Evolutionary conservation across 1,140 invertebrate genomes (phyloP).

Genomic region (Sinonovacula constricta): DNA sequence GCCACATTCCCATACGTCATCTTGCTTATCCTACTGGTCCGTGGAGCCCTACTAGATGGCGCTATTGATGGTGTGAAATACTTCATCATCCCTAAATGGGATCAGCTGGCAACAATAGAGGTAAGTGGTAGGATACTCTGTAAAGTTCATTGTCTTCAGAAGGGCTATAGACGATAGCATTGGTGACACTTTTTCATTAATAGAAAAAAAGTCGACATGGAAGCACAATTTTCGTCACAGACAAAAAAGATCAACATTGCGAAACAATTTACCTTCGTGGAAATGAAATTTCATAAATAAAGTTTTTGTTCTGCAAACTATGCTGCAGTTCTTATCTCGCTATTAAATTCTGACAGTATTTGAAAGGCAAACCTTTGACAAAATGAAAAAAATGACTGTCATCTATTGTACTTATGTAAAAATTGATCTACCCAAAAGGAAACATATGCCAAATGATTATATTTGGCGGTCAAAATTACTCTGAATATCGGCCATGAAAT

Average conservation of each 20-base stretch:
- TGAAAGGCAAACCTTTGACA: too few relatives aligned
- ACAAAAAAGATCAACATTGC: not conserved
- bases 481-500: too few relatives aligned
- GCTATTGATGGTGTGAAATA: slow-evolving; percentile 88
- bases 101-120: slow-evolving; percentile 55
- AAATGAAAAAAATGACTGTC: too few relatives aligned
- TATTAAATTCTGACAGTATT: too few relatives aligned
- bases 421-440: too few relatives aligned
- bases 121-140: slow-evolving; percentile 42
- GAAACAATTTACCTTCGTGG: not conserved
- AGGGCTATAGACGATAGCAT: not conserved
- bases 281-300: too few relatives aligned
- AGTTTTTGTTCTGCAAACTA: too few relatives aligned
- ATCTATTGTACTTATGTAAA: too few relatives aligned
- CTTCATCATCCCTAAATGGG: slow-evolving; percentile 67
- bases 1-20: slow-evolving; percentile 94
- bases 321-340: too few relatives aligned
- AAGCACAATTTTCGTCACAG: too few relatives aligned
- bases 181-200: not conserved
- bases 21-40: slow-evolving; percentile 87
- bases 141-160: not conserved
- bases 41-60: slow-evolving; percentile 89
- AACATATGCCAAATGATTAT: too few relatives aligned
- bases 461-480: too few relatives aligned
- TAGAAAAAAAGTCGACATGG: not conserved